Conservation (phyloP, 2,888 invertebrate species). For the Sycophila texana region DNA sequence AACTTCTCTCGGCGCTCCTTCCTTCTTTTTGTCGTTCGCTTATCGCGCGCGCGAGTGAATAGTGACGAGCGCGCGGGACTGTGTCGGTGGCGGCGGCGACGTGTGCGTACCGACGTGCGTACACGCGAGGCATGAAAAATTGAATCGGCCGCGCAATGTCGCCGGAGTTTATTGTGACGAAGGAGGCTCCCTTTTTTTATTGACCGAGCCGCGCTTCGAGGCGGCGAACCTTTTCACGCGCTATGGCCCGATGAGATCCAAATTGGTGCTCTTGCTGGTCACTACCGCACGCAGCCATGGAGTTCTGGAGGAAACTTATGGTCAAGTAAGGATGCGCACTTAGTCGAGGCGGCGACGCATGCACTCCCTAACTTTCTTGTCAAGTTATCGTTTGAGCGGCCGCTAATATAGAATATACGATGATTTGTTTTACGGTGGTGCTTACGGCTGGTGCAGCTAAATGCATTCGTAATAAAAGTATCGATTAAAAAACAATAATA, state of each 20-base stretch:
- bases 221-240: not conserved
- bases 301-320: constrained; percentile 55
- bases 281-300: constrained; percentile 49
- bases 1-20: not conserved
- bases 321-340: constrained; percentile 53
- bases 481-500: no score
- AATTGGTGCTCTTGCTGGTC: not conserved
- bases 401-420: no score
- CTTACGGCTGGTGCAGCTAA: no score
- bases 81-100: no score
- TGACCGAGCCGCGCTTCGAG: not conserved
- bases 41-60: not conserved
- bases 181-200: constrained; percentile 2
- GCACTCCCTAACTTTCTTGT: not conserved
- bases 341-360: not conserved
- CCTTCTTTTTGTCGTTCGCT: not conserved
- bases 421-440: no score
- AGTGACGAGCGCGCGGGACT: not conserved
- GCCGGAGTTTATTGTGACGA: not conserved
- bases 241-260: constrained; percentile 32
- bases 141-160: not conserved
- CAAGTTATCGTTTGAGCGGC: not conserved
- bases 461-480: no score
- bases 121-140: constrained; percentile 13
- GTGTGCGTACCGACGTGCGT: not conserved